Evolutionary conservation across 2,113 vertebrate genomes (phyloP).

Genomic region (Daphoenositta chrysoptera): DNA sequence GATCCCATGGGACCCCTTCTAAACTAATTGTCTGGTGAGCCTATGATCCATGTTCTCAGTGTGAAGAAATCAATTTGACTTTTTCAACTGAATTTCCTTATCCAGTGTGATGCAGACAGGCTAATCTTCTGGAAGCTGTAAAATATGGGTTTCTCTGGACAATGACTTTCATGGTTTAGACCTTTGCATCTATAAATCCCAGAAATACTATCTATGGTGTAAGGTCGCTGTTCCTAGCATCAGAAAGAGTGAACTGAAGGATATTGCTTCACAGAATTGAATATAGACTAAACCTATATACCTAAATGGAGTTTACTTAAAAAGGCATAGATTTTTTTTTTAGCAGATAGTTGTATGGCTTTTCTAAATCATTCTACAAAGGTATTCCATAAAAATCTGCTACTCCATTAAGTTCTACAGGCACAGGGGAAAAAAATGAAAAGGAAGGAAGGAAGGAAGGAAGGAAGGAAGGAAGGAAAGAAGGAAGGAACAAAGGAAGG

Average conservation of each 20-base stretch:
- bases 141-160: neutral
- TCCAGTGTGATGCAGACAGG: neutral
- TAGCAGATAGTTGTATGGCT: neutral
- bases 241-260: neutral
- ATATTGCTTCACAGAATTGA: neutral
- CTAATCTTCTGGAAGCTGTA: neutral
- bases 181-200: neutral
- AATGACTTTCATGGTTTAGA: neutral
- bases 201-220: neutral
- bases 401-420: neutral
- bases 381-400: neutral
- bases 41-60: neutral
- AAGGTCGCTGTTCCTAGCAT: neutral
- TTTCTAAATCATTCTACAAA: neutral
- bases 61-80: neutral
- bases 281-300: neutral
- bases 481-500: too few relatives aligned
- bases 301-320: neutral
- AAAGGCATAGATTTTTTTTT: neutral
- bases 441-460: neutral
- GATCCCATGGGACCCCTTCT: neutral
- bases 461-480: neutral
- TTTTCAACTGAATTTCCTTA: neutral
- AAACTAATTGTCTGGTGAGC: neutral
- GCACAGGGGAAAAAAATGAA: accelerated